Percentiles rank a stretch among this genome's conserved stretches.
Conservation (phyloP, 1,140 invertebrate genomes). For the Glomeris maerens region DNA sequence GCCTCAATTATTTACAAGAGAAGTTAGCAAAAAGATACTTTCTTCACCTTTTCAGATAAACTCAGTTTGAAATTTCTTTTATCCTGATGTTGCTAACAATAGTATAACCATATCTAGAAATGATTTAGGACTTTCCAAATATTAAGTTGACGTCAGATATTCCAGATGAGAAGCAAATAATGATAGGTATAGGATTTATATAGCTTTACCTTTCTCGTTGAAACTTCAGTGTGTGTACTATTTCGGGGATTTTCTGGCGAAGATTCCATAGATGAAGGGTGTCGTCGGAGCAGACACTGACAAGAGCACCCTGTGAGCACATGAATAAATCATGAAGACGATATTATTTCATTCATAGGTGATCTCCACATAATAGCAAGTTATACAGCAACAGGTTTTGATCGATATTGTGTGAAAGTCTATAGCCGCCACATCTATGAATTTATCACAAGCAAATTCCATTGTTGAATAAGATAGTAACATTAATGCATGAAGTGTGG, state of each 20-base stretch:
- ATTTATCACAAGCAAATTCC: conserved; percentile 6
- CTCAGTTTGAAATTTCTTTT: conserved; percentile 6
- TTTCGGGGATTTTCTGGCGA: conserved; percentile 82
- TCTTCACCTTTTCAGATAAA: no score
- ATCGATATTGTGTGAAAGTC: no score
- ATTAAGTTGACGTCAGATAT: conserved; percentile 13
- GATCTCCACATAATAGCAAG: no score
- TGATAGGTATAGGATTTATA: not conserved
- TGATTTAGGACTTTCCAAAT: not conserved
- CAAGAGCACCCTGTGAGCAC: conserved; percentile 55
- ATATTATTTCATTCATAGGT: conserved; percentile 9
- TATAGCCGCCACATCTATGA: no score
- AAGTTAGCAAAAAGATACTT: no score
- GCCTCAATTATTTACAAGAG: no score
- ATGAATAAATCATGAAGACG: conserved; percentile 7
- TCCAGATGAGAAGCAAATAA: conserved; percentile 2
- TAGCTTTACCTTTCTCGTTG: conserved; percentile 75
- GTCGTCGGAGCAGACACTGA: conserved; percentile 89
- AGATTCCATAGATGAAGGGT: conserved; percentile 95
- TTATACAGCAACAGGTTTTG: no score
- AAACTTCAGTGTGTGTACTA: conserved; percentile 92
- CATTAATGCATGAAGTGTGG: conserved; percentile 5
- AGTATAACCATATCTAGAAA: not conserved
- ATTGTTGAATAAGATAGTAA: conserved; percentile 5
- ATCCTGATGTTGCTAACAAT: not conserved